Percentiles rank a stretch among this genome's conserved stretches.
Conservation (phyloP, 2,113 vertebrate species). For the Pelusios castaneus region DNA sequence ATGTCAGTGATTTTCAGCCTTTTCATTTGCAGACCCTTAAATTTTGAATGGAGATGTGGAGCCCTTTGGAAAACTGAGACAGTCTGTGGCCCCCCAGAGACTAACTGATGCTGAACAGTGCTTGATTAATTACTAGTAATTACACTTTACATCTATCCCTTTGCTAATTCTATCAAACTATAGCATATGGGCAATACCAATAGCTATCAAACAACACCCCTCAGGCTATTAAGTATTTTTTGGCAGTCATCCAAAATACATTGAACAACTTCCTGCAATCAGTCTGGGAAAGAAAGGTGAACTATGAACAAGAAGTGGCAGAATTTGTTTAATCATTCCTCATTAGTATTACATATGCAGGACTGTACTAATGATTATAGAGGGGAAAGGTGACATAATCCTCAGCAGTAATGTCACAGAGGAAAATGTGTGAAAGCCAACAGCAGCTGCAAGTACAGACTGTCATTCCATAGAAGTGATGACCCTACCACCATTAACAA, state of each 20-base stretch:
- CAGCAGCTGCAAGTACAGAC: fast-evolving
- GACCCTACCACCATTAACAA: not conserved
- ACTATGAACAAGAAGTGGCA: not conserved
- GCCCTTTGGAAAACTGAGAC: not conserved
- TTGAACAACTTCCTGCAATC: not conserved
- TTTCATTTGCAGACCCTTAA: not conserved
- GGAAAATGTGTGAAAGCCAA: not conserved
- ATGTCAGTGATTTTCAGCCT: not conserved
- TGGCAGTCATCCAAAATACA: not conserved
- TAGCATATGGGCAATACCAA: not conserved
- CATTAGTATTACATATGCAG: not conserved
- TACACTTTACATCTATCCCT: not conserved
- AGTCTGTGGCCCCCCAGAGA: not conserved
- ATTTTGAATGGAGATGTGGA: not conserved
- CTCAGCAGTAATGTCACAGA: not conserved
- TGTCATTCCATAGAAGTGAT: not conserved
- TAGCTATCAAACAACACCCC: not conserved
- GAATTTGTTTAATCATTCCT: not conserved
- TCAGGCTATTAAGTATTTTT: not conserved
- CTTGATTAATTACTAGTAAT: constrained; percentile 29
- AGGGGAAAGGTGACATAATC: not conserved
- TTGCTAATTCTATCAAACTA: not conserved
- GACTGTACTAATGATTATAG: not conserved
- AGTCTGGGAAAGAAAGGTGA: not conserved
- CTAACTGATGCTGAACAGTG: not conserved